phyloP scores from a whole-genome alignment of 2,113 vertebrate genomes.

The Sphyrna mokarran region DNA sequence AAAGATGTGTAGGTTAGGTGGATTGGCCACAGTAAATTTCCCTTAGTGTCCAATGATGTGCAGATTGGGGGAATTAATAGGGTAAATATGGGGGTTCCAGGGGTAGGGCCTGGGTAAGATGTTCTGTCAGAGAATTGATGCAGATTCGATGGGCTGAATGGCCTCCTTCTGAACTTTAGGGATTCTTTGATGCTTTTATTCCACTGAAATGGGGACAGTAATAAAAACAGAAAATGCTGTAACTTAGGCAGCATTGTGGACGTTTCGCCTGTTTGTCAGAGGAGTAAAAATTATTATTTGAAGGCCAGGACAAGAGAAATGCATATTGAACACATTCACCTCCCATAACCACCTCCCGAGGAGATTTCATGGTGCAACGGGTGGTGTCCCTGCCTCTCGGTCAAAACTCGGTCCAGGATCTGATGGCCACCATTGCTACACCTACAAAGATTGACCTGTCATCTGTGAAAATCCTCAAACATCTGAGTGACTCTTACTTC shows the following conservation, averaged over 20 bases:
- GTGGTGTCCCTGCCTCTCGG: neutral
- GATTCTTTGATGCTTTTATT: neutral
- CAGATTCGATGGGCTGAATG: too few relatives aligned
- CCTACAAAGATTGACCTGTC: constrained; percentile 83
- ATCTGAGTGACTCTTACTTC: constrained; percentile 82
- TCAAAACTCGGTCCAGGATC: too few relatives aligned
- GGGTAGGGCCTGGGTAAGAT: too few relatives aligned
- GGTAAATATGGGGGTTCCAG: too few relatives aligned
- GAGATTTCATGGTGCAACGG: too few relatives aligned
- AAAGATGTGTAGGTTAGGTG: too few relatives aligned
- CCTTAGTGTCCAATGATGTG: too few relatives aligned
- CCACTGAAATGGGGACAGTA: neutral
- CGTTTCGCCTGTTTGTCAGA: neutral
- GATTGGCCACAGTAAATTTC: too few relatives aligned
- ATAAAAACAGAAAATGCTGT: neutral
- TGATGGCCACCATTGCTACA: constrained; percentile 67
- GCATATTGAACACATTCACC: neutral
- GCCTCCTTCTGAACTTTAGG: too few relatives aligned
- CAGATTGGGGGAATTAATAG: too few relatives aligned
- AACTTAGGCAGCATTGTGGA: neutral
- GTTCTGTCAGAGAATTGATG: too few relatives aligned
- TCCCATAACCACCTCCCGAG: neutral
- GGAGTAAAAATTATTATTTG: neutral
- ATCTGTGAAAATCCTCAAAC: constrained; percentile 78
- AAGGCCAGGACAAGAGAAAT: neutral